A percentile compares a stretch with the other conserved stretches of the same genome.
Evolutionary conservation across 2,888 invertebrate genomes (phyloP).

Genomic region (Agrenia bidenticulata): DNA sequence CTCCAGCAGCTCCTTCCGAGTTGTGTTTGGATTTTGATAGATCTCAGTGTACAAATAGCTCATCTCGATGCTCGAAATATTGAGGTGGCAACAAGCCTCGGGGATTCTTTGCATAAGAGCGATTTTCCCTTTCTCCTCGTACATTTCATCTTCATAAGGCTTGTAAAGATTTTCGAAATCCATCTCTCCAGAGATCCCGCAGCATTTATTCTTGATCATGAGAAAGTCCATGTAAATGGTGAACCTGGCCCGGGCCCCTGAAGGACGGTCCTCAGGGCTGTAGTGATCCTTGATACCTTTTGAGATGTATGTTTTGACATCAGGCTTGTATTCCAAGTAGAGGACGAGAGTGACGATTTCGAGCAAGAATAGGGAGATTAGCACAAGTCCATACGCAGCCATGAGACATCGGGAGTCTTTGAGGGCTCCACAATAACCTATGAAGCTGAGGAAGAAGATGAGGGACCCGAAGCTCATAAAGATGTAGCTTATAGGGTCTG

Average conservation of each 20-base stretch:
- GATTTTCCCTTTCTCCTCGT: background rate
- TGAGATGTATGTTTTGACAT: slow-evolving; percentile 7
- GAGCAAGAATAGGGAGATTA: slow-evolving; percentile 27
- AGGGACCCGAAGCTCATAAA: slow-evolving; percentile 67
- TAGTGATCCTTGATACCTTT: slow-evolving; percentile 14
- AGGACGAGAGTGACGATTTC: slow-evolving; percentile 31
- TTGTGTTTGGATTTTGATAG: background rate
- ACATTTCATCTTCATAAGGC: background rate
- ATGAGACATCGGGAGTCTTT: slow-evolving; percentile 68
- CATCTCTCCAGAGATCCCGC: slow-evolving; percentile 26
- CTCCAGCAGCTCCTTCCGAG: background rate
- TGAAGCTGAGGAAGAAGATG: slow-evolving; percentile 69
- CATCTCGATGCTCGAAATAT: background rate
- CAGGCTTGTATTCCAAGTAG: slow-evolving; percentile 24
- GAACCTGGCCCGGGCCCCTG: slow-evolving; percentile 12
- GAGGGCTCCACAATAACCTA: slow-evolving; percentile 70
- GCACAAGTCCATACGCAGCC: slow-evolving; percentile 56
- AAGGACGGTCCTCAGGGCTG: slow-evolving; percentile 9
- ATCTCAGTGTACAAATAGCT: background rate
- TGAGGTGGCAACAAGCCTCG: slow-evolving; percentile 15
- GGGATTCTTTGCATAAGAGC: background rate
- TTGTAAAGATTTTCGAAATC: slow-evolving; percentile 3
- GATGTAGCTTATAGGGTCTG: slow-evolving; percentile 66
- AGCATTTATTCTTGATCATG: slow-evolving; percentile 32
- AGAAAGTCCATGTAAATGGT: slow-evolving; percentile 27